Conservation (phyloP, 1,140 invertebrate species). For the Ceratoteleas bidentatus region DNA sequence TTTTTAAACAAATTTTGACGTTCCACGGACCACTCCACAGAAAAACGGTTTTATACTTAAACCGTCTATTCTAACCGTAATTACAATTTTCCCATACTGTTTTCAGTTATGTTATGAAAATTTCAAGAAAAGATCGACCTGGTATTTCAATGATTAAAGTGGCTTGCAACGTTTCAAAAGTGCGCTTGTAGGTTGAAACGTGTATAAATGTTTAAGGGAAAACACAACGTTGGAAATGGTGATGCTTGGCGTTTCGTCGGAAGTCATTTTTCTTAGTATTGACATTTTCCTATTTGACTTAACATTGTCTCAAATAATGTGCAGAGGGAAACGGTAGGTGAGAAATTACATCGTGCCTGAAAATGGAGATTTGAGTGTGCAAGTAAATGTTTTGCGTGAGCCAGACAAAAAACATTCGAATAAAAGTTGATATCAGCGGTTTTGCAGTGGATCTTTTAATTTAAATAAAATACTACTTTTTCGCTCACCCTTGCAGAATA, state of each 20-base stretch:
- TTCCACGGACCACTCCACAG: too few relatives aligned
- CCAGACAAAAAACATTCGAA: constrained; percentile 4
- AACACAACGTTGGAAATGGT: constrained; percentile 24
- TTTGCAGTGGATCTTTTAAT: constrained; percentile 2
- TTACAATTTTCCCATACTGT: too few relatives aligned
- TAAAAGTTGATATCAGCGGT: constrained; percentile 2
- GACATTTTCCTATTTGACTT: constrained; percentile 41
- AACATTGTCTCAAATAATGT: constrained; percentile 46
- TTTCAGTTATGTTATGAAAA: too few relatives aligned
- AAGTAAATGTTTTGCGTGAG: not conserved
- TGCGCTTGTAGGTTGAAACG: not conserved
- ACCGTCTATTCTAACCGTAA: too few relatives aligned
- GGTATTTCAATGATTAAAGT: not conserved
- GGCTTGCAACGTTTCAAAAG: not conserved
- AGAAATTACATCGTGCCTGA: constrained; percentile 28
- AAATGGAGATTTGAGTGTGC: constrained; percentile 30
- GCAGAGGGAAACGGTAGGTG: constrained; percentile 27
- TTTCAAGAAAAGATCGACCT: too few relatives aligned
- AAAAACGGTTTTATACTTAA: too few relatives aligned
- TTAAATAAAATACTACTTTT: not conserved
- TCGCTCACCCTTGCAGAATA: too few relatives aligned
- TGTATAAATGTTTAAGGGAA: constrained; percentile 15
- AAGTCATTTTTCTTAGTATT: constrained; percentile 47
- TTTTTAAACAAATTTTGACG: too few relatives aligned
- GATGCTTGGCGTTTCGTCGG: constrained; percentile 6